Evolutionary conservation across 2,888 invertebrate species (phyloP), one percentile per base, ranked within the genome.

Genomic region (Lithophane ornitopus): DNA sequence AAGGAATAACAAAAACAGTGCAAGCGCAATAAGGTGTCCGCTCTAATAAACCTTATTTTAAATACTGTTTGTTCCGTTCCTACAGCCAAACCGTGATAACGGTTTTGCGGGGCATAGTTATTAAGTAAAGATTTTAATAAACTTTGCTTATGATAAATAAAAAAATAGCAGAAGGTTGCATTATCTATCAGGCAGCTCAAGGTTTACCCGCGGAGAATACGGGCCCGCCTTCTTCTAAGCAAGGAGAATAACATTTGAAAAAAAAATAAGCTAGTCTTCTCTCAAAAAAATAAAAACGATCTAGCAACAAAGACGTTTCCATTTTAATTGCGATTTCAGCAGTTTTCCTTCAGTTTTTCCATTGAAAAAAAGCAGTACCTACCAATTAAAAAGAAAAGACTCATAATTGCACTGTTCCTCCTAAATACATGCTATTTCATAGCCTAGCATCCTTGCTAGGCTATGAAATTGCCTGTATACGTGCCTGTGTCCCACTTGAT

Each of bases 161-260:
- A 34, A 34, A 34, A 34, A 4, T 80, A 78, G 74, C 63, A 14
- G 14, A 9, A 69, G 41, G 68, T 39, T 59, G 14, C 14, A 46
- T 74, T 74, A 74, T 74, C 52, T 58, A 63, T 63, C 44, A 26
- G 26, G 1, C 44, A 14, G 49, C 19, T 26, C 44, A 49, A 19
- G 19, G 8, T 49, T 19, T 65, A 19, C n/a, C 77, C 26, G 74
- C 81, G 81, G 77, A 63, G 14, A 65, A 19, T 52, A 34, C 11
- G 16, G 34, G 26, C 71, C 46, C 39, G 56, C 62, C 49, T 44
- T 34, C 11, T 52, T 52, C 56, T 39, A 73, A 77, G 4, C n/a
- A 22, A 44, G 9, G 62, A n/a, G 16, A 71, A 2, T 22, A 70
- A 39, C 1, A 49, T 41, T 34, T n/a, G 2, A 19, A 41, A 34